Percentiles rank a stretch among this genome's conserved stretches.
Conservation (phyloP, 2,797 vertebrate species). For the Margarornis squamiger region DNA sequence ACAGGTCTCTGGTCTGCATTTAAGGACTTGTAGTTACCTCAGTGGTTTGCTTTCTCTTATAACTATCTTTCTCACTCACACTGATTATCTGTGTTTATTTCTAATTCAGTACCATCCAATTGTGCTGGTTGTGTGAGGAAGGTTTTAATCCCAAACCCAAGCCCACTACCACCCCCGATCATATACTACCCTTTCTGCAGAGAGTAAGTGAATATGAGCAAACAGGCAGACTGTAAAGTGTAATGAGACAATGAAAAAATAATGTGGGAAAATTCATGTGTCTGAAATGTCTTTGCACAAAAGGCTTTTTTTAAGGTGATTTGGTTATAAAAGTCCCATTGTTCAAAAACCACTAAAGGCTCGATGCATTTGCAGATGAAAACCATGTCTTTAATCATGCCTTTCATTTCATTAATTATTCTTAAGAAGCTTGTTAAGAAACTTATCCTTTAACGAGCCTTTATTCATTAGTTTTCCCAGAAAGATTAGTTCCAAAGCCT, state of each 20-base stretch:
- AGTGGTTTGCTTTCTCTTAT: background rate
- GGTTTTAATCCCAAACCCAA: background rate
- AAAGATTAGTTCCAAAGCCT: background rate
- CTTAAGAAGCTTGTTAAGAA: slow-evolving; percentile 23
- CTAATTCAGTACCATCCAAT: background rate
- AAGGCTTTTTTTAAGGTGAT: background rate
- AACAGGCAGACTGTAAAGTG: background rate
- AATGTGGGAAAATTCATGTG: background rate
- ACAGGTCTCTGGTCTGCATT: background rate
- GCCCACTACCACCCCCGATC: background rate
- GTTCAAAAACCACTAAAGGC: background rate
- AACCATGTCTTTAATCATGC: background rate
- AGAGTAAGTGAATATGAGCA: background rate
- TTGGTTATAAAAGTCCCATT: slow-evolving; percentile 14
- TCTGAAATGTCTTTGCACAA: slow-evolving; percentile 3
- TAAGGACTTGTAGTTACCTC: background rate
- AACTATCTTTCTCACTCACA: background rate
- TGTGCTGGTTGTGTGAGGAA: background rate
- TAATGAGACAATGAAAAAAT: background rate
- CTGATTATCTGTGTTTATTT: background rate
- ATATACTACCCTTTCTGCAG: background rate
- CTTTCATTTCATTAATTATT: slow-evolving; percentile 20
- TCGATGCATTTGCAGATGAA: background rate
- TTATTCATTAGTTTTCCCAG: slow-evolving; percentile 26
- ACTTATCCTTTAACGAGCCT: slow-evolving; percentile 2